Percentiles rank a stretch among this genome's conserved stretches.
These are phyloP conservation scores for Galerucella nymphaeae DNA, from an alignment of 2,888 invertebrate species.

Conservation along the genomic window DNA sequence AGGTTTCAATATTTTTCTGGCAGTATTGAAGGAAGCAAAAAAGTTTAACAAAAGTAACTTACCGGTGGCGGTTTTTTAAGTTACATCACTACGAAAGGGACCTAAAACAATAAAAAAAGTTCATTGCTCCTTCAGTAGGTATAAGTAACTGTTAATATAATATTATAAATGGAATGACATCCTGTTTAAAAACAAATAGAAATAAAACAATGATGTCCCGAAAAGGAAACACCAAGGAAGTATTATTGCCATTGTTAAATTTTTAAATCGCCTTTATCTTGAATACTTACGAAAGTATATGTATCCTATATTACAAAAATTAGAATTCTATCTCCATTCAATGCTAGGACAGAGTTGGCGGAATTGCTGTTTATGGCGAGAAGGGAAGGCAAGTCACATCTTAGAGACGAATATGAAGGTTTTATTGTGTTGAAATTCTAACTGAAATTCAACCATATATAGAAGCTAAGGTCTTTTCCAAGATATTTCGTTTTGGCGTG, in stretches of 20 bases:
- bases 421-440: too few species aligned
- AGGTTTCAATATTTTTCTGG: too few species aligned
- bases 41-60: too few species aligned
- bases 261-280: conserved; percentile 29
- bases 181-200: conserved; percentile 40
- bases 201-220: conserved; percentile 41
- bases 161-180: conserved; percentile 40
- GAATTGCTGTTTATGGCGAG: conserved; percentile 23
- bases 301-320: conserved; percentile 22
- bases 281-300: not conserved
- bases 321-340: conserved; percentile 21
- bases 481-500: too few species aligned
- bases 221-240: conserved; percentile 45
- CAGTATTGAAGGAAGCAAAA: too few species aligned
- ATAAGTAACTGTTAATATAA: conserved; percentile 38
- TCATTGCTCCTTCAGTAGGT: conserved; percentile 40
- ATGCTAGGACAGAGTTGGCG: conserved; percentile 17
- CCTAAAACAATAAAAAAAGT: conserved; percentile 42
- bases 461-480: too few species aligned
- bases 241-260: conserved; percentile 40
- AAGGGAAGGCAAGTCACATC: conserved; percentile 13
- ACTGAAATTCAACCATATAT: too few species aligned
- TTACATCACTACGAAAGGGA: conserved; percentile 40
- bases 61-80: conserved; percentile 33
- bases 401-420: not conserved